These are phyloP conservation scores for Nesoenas mayeri DNA, from an alignment of 2,113 vertebrate species.

Conservation along the genomic window DNA sequence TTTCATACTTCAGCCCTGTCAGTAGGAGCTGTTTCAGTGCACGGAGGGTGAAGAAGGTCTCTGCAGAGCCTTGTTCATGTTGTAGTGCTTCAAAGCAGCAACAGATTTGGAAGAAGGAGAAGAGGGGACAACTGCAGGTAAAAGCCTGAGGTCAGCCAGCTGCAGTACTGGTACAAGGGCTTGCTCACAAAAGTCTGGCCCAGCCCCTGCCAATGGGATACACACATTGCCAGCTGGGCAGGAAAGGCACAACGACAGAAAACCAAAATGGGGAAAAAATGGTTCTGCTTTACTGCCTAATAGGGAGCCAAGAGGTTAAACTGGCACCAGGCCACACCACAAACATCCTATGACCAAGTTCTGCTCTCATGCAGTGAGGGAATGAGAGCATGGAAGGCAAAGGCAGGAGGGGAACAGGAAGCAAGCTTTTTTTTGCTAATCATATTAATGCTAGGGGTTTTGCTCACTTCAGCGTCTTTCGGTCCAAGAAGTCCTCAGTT, in stretches of 20 bases:
- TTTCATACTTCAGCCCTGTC: not conserved
- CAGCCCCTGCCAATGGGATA: not conserved
- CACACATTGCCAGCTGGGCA: not conserved
- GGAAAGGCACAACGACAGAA: not conserved
- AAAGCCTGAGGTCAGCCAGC: not conserved
- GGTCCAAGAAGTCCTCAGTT: not conserved
- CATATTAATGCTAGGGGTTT: not conserved
- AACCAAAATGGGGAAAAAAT: not conserved
- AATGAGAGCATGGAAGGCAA: not conserved
- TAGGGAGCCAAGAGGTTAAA: slow-evolving; percentile 29
- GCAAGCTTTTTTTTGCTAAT: not conserved
- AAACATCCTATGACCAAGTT: slow-evolving; percentile 22
- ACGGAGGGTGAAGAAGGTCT: not conserved
- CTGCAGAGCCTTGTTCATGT: not conserved
- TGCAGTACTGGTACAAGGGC: not conserved
- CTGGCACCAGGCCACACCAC: slow-evolving; percentile 2
- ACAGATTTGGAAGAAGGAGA: not conserved
- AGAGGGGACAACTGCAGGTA: not conserved
- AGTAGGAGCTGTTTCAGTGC: not conserved
- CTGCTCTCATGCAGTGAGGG: not conserved
- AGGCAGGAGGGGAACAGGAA: not conserved
- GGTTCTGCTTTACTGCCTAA: slow-evolving; percentile 28
- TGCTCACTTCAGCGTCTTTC: not conserved
- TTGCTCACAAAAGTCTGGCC: not conserved
- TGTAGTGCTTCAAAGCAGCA: not conserved